Conservation (phyloP, 37 sponge, comb jelly and placozoan genomes). For the Mnemiopsis leidyi region DNA sequence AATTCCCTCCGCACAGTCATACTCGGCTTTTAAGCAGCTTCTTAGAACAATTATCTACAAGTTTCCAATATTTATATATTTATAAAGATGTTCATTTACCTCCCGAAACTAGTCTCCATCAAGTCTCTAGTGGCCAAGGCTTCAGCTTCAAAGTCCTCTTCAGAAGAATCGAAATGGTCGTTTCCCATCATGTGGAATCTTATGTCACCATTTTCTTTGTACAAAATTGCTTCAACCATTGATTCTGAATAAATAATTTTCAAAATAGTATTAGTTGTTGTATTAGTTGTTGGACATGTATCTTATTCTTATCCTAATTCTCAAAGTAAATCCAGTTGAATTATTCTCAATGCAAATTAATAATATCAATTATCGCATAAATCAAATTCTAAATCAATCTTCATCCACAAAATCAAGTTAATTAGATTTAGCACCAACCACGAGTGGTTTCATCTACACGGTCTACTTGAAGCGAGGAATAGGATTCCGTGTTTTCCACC, state of each 20-base stretch:
- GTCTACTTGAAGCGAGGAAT: neutral
- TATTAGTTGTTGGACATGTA: too few relatives aligned
- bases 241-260: neutral
- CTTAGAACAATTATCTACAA: too few relatives aligned
- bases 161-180: neutral
- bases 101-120: conserved; percentile 8
- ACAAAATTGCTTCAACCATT: neutral
- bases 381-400: neutral
- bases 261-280: too few relatives aligned
- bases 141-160: neutral
- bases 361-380: too few relatives aligned
- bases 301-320: too few relatives aligned
- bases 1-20: too few relatives aligned
- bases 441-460: neutral
- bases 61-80: too few relatives aligned
- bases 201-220: neutral
- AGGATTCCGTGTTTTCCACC: neutral
- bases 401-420: neutral
- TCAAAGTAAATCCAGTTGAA: too few relatives aligned
- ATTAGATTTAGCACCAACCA: neutral
- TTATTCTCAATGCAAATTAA: too few relatives aligned
- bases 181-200: neutral
- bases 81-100: too few relatives aligned
- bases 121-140: neutral
- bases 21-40: too few relatives aligned